Evolutionary conservation across 2,888 invertebrate genomes (phyloP).

Genomic region (Lumbricus terrestris): DNA sequence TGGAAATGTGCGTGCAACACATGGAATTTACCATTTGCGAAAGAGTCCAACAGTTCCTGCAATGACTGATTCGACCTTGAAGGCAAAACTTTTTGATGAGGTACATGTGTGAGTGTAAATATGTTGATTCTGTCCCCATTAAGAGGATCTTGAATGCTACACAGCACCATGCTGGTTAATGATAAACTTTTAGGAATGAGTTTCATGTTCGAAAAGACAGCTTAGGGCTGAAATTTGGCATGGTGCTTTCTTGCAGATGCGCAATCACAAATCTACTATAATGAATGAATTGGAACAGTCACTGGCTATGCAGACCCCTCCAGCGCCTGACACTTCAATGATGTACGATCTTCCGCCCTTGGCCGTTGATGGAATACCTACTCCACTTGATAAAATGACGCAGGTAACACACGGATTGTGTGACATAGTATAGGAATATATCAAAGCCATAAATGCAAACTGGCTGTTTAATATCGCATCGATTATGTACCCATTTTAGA

Average conservation of each 20-base stretch:
- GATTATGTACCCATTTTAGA: not conserved
- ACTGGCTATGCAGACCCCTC: constrained; percentile 79
- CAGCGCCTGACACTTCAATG: constrained; percentile 76
- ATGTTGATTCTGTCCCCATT: too few species aligned
- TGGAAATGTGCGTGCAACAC: too few species aligned
- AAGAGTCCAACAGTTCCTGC: too few species aligned
- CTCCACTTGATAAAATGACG: constrained; percentile 98
- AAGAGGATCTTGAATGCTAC: too few species aligned
- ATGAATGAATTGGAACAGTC: constrained; percentile 93
- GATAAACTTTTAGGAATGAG: too few species aligned
- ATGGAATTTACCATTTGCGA: too few species aligned
- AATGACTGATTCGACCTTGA: too few species aligned
- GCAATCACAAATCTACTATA: constrained; percentile 64
- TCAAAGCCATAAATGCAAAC: not conserved
- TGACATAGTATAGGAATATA: not conserved
- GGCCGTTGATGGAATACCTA: constrained; percentile 95
- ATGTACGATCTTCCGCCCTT: constrained; percentile 92
- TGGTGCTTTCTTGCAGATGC: constrained; percentile 14
- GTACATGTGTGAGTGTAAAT: too few species aligned
- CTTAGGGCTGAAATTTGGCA: not conserved
- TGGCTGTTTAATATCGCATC: not conserved
- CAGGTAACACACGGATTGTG: constrained; percentile 62
- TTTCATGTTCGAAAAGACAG: too few species aligned
- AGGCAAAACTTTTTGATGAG: too few species aligned
- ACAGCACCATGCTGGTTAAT: too few species aligned